phyloP scores from a whole-genome alignment of 2,797 vertebrate genomes.

The Pteronotus mesoamericanus region DNA sequence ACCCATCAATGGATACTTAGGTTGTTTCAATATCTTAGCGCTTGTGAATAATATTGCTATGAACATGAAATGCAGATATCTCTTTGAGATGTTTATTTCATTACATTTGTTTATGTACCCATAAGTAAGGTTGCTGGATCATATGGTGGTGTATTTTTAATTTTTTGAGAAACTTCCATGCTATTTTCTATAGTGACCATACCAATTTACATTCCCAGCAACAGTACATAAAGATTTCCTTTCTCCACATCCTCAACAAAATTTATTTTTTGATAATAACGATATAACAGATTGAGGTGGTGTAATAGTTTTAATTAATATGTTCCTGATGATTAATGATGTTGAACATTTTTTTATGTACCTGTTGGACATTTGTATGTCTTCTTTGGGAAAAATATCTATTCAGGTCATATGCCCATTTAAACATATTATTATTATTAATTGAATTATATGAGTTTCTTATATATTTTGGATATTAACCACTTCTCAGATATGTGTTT shows the following conservation, averaged over 20 bases:
- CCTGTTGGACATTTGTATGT: background rate
- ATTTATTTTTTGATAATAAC: background rate
- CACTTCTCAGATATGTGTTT: background rate
- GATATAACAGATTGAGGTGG: background rate
- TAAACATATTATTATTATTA: background rate
- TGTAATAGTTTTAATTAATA: background rate
- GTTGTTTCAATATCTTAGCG: background rate
- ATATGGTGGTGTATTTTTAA: background rate
- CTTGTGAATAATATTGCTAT: background rate
- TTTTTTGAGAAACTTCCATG: background rate
- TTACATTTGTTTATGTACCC: background rate
- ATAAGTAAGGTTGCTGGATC: background rate
- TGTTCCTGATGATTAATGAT: background rate
- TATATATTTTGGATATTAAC: background rate
- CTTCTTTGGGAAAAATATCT: background rate
- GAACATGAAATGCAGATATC: background rate
- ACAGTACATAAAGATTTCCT: background rate
- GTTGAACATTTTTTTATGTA: background rate
- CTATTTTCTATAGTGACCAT: background rate
- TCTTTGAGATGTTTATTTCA: background rate
- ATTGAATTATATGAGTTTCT: background rate
- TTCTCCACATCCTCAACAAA: background rate
- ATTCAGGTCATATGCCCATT: background rate
- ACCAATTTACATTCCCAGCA: too few species aligned
- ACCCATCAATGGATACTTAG: background rate